Evolutionary conservation across 2,888 invertebrate genomes (phyloP).

Genomic region (Amorpha juglandis): DNA sequence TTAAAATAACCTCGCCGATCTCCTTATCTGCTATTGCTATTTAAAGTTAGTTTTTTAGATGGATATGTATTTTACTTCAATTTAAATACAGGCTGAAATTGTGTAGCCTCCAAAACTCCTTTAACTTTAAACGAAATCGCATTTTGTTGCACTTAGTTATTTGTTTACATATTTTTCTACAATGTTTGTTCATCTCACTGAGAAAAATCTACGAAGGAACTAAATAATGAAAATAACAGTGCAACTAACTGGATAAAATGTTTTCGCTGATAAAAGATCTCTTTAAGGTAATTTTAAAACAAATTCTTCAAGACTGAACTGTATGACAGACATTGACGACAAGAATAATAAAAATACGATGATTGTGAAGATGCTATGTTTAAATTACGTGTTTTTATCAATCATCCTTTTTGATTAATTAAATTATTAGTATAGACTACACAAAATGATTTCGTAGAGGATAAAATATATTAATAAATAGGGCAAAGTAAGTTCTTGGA

Average conservation of each 20-base stretch:
- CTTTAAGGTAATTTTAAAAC: not conserved
- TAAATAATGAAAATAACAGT: constrained; percentile 21
- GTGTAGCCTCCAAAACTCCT: not conserved
- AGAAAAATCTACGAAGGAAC: constrained; percentile 6
- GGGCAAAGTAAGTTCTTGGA: too few species aligned
- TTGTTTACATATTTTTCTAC: not conserved
- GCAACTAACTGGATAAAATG: not conserved
- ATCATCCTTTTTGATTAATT: not conserved
- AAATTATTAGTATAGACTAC: not conserved
- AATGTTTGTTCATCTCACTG: not conserved
- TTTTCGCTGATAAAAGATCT: not conserved
- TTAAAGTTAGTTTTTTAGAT: too few species aligned
- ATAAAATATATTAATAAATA: too few species aligned
- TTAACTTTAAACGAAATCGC: not conserved
- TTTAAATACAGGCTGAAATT: not conserved
- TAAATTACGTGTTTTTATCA: too few species aligned
- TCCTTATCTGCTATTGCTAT: too few species aligned
- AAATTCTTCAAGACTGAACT: not conserved
- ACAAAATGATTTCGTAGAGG: too few species aligned
- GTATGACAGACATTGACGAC: not conserved
- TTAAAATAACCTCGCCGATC: too few species aligned
- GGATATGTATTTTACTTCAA: too few species aligned
- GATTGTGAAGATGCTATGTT: not conserved
- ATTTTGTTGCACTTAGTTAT: not conserved
- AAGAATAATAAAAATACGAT: not conserved